Conservation (phyloP, 2,113 vertebrate species). For the Copsychus sechellarum region DNA sequence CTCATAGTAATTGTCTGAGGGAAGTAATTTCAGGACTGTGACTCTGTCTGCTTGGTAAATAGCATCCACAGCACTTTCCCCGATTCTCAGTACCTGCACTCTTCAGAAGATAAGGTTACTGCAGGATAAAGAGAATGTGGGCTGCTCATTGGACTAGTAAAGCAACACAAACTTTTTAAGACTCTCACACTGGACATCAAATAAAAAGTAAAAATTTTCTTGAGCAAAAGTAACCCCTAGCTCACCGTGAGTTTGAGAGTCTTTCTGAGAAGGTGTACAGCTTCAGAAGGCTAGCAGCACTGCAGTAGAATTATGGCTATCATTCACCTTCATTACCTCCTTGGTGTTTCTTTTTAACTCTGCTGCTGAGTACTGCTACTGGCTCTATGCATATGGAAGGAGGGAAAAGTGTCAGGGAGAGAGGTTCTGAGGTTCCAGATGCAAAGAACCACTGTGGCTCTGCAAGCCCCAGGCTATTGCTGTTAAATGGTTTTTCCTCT, state of each 20-base stretch:
- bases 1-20: neutral
- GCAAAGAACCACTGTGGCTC: neutral
- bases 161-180: conserved; percentile 16
- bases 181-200: neutral
- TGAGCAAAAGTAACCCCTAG: neutral
- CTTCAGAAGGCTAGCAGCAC: neutral
- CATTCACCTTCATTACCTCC: neutral
- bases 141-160: conserved; percentile 33
- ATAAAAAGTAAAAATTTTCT: conserved; percentile 20
- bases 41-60: neutral
- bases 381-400: conserved; percentile 21
- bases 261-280: neutral
- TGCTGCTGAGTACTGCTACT: neutral
- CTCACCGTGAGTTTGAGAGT: neutral
- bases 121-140: conserved; percentile 47
- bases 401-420: neutral
- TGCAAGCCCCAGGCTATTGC: neutral
- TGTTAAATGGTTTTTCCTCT: conserved; percentile 45
- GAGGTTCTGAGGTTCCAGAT: neutral
- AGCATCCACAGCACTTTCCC: neutral
- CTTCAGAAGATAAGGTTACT: conserved; percentile 61
- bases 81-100: neutral
- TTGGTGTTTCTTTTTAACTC: conserved; percentile 42
- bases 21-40: conserved; percentile 21
- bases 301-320: neutral